Evolutionary conservation across 2,888 invertebrate species (phyloP).

Genomic region (Litoditis marina): DNA sequence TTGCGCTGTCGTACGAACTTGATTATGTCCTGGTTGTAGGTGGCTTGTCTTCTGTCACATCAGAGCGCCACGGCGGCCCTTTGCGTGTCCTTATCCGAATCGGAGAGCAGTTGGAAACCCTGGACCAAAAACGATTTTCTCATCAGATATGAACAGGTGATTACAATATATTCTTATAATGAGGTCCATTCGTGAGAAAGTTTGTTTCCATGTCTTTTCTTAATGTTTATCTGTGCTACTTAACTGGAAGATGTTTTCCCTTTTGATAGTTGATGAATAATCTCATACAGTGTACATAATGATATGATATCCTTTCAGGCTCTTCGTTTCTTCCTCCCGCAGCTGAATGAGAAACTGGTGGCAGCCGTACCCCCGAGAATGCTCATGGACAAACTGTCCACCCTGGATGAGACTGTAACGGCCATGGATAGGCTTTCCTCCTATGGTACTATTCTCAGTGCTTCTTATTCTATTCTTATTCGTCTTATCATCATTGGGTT

Average conservation of each 20-base stretch:
- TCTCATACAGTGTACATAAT: background rate
- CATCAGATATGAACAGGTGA: constrained; percentile 23
- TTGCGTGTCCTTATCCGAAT: background rate
- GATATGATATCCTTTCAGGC: constrained; percentile 9
- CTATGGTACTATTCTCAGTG: constrained; percentile 10
- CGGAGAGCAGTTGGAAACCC: too few relatives aligned
- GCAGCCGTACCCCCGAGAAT: constrained; percentile 17
- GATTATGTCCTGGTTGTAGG: too few relatives aligned
- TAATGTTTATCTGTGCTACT: too few relatives aligned
- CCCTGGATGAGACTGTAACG: constrained; percentile 1
- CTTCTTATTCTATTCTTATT: too few relatives aligned
- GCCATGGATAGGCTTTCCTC: constrained; percentile 14
- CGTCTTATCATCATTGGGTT: too few relatives aligned
- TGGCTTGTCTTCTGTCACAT: constrained; percentile 1
- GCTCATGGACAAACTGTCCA: constrained; percentile 8
- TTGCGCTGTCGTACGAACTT: too few relatives aligned
- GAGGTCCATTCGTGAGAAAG: too few relatives aligned
- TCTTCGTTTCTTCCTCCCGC: constrained; percentile 19
- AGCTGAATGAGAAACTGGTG: constrained; percentile 12
- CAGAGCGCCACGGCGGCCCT: constrained; percentile 6
- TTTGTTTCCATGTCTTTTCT: background rate
- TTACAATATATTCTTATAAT: too few relatives aligned
- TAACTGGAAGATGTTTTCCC: too few relatives aligned
- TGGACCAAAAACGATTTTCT: constrained; percentile 36
- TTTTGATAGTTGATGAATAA: background rate